Evolutionary conservation across 64 coral and sea anemone species (phyloP).

Genomic region (Montipora foliosa): DNA sequence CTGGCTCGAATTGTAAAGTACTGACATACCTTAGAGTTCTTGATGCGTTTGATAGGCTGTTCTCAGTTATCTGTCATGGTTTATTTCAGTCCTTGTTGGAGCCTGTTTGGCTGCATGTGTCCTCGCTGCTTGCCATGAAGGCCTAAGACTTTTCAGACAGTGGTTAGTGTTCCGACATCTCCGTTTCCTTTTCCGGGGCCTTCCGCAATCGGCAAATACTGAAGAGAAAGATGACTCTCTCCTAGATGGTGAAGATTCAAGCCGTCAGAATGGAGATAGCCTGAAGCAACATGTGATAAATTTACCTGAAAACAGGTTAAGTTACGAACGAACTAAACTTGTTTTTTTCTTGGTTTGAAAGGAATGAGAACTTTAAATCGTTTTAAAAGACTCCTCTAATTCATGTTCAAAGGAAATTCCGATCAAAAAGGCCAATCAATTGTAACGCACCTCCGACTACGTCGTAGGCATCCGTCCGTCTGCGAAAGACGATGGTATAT

Average conservation of each 20-base stretch:
- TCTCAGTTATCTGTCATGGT: background rate
- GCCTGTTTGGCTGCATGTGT: constrained; percentile 1
- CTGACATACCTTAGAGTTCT: too few species aligned
- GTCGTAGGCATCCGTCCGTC: too few species aligned
- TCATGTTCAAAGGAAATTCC: too few species aligned
- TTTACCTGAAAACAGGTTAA: background rate
- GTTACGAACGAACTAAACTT: too few species aligned
- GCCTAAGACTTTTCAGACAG: constrained; percentile 32
- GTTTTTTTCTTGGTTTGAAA: too few species aligned
- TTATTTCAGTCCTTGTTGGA: constrained; percentile 28
- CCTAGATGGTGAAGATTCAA: background rate
- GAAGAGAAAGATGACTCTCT: background rate
- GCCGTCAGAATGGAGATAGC: background rate
- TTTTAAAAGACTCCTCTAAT: too few species aligned
- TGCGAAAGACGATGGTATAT: too few species aligned
- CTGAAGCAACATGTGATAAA: background rate
- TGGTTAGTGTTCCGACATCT: constrained; percentile 16
- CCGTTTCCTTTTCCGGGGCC: background rate
- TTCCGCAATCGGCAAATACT: background rate
- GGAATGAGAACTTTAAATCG: too few species aligned
- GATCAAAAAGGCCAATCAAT: too few species aligned
- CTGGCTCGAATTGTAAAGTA: too few species aligned
- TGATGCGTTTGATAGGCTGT: background rate
- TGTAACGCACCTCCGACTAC: too few species aligned
- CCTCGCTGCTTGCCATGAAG: constrained; percentile 1